Percentiles rank a stretch among this genome's conserved stretches.
phyloP scores from a whole-genome alignment of 2,113 vertebrate species.

The Corynorhinus townsendii region DNA sequence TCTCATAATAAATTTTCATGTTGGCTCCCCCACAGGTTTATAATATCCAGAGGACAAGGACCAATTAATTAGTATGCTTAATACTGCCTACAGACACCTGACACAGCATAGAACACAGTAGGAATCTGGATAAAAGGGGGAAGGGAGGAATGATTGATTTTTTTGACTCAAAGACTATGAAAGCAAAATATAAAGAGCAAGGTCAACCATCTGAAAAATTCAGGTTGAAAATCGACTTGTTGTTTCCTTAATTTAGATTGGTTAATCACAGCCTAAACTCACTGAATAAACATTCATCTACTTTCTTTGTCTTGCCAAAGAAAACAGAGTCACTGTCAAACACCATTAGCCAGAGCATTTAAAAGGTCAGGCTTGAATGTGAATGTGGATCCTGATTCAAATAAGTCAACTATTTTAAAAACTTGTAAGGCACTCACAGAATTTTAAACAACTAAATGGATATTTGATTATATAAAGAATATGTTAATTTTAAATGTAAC shows the following conservation, averaged over 20 bases:
- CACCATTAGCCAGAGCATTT: background rate
- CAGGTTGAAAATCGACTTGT: background rate
- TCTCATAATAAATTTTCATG: conserved; percentile 8
- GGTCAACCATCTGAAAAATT: conserved; percentile 7
- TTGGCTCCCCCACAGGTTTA: background rate
- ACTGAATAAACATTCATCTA: background rate
- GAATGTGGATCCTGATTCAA: background rate
- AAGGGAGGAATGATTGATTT: background rate
- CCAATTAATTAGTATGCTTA: background rate
- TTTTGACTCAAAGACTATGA: conserved; percentile 14
- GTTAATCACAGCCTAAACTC: conserved; percentile 1
- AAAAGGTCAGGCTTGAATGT: background rate
- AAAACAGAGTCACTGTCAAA: conserved; percentile 8
- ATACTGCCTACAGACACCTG: background rate
- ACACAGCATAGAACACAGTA: background rate
- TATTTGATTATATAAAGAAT: conserved; percentile 8
- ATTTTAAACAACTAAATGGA: conserved; percentile 17
- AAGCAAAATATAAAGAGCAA: conserved; percentile 12
- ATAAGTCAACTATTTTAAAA: background rate
- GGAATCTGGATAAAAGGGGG: background rate
- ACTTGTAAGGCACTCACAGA: background rate
- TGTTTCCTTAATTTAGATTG: conserved; percentile 13
- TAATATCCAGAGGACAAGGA: background rate
- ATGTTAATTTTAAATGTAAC: background rate
- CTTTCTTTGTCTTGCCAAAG: conserved; percentile 21